Evolutionary conservation across 1,140 invertebrate genomes (phyloP).

Genomic region (Leptonema lineaticorne): DNA sequence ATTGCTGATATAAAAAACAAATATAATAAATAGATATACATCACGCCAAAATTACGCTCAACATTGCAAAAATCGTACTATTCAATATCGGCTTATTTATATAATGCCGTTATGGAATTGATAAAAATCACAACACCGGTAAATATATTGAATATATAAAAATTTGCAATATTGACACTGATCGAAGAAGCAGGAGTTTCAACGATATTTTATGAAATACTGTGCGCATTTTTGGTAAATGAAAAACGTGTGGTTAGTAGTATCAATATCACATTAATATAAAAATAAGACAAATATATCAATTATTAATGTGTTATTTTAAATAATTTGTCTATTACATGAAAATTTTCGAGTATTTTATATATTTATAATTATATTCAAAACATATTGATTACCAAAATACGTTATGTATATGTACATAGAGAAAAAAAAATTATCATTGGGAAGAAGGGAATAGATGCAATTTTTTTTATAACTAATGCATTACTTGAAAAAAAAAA

Average conservation of each 20-base stretch:
- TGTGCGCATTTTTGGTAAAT: conserved; percentile 15
- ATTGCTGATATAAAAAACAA: conserved; percentile 27
- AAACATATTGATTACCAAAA: no score
- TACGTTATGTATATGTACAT: no score
- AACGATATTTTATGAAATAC: conserved; percentile 17
- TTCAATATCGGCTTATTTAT: background rate
- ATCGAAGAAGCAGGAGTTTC: conserved; percentile 14
- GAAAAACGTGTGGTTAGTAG: conserved; percentile 31
- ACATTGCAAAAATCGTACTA: conserved; percentile 6
- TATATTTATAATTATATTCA: no score
- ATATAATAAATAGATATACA: conserved; percentile 21
- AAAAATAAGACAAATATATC: no score
- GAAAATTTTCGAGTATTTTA: no score
- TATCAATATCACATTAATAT: conserved; percentile 20
- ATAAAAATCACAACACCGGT: background rate
- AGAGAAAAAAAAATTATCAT: no score
- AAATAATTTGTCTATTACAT: no score
- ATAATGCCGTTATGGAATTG: background rate
- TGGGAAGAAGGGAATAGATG: no score
- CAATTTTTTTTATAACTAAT: no score
- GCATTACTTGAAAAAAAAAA: no score
- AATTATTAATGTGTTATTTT: no score
- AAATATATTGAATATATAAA: background rate
- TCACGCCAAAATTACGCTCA: conserved; percentile 14
- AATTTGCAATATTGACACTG: conserved; percentile 11